These are phyloP conservation scores for Pelodiscus sinensis DNA, from an alignment of 2,113 vertebrate genomes.

Conservation along the genomic window DNA sequence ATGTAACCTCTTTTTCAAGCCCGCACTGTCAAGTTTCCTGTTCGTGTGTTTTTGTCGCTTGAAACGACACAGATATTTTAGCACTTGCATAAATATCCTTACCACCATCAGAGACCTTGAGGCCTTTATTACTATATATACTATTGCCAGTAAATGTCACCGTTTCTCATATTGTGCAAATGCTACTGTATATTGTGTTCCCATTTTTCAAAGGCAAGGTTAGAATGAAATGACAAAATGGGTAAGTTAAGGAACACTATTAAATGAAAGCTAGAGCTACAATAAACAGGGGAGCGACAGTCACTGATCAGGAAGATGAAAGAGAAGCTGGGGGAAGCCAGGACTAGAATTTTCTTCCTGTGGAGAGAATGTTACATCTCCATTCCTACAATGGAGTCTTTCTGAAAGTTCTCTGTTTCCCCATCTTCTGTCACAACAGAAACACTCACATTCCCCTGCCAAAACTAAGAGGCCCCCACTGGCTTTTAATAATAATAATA, in stretches of 20 bases:
- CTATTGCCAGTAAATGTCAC: constrained; percentile 48
- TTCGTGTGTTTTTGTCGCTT: neutral
- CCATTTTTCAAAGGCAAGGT: constrained; percentile 41
- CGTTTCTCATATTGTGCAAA: neutral
- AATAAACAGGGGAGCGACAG: neutral
- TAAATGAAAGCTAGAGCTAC: constrained; percentile 1
- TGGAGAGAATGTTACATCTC: neutral
- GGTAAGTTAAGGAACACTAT: constrained; percentile 24
- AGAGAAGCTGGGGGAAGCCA: neutral
- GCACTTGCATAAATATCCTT: constrained; percentile 39
- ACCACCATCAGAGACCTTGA: constrained; percentile 23
- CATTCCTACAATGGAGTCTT: neutral
- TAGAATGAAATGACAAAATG: constrained; percentile 30
- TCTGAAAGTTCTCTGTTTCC: neutral
- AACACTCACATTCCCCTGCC: rapidly evolving
- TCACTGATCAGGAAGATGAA: constrained; percentile 12
- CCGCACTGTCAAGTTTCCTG: neutral
- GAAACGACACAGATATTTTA: constrained; percentile 34
- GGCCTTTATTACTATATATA: neutral
- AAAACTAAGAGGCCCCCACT: neutral
- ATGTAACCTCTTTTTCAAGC: neutral
- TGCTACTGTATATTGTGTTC: neutral
- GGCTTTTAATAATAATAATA: neutral
- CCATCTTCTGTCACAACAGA: neutral
- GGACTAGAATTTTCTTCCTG: neutral